A percentile compares a stretch with the other conserved stretches of the same genome.
phyloP scores from a whole-genome alignment of 2,113 vertebrate genomes.

The Tragelaphus strepsiceros region DNA sequence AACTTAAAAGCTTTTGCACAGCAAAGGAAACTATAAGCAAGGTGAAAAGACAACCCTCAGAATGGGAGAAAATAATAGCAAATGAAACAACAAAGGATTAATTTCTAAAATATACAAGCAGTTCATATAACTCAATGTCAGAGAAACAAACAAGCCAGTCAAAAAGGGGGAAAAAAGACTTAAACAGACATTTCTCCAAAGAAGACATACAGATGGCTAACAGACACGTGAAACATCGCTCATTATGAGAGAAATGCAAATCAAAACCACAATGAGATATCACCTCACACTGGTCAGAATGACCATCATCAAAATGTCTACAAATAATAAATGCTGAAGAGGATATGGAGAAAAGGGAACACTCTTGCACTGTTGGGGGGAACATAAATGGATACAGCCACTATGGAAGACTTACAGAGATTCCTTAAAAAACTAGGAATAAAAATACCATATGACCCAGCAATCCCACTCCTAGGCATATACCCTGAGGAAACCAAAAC shows the following conservation, averaged over 20 bases:
- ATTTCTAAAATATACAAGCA: not conserved
- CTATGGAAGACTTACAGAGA: not conserved
- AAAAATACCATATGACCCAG: not conserved
- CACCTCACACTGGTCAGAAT: not conserved
- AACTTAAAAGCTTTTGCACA: not conserved
- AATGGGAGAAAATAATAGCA: not conserved
- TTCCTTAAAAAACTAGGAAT: not conserved
- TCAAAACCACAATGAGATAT: not conserved
- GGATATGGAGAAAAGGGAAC: not conserved
- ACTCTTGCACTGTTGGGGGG: not conserved
- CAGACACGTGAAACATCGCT: not conserved
- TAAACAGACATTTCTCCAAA: not conserved
- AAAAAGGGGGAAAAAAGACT: not conserved
- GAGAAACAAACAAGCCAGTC: not conserved
- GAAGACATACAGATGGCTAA: not conserved
- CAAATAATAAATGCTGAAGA: not conserved
- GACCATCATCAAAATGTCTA: not conserved
- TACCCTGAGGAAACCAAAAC: not conserved
- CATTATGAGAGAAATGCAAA: not conserved
- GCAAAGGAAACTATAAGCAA: not conserved
- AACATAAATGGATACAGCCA: not conserved
- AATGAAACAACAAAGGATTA: not conserved
- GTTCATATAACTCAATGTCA: not conserved
- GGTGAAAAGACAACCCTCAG: not conserved
- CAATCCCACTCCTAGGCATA: not conserved